Evolutionary conservation across 2,797 vertebrate genomes (phyloP).

Genomic region (Amphiprion clarkii): DNA sequence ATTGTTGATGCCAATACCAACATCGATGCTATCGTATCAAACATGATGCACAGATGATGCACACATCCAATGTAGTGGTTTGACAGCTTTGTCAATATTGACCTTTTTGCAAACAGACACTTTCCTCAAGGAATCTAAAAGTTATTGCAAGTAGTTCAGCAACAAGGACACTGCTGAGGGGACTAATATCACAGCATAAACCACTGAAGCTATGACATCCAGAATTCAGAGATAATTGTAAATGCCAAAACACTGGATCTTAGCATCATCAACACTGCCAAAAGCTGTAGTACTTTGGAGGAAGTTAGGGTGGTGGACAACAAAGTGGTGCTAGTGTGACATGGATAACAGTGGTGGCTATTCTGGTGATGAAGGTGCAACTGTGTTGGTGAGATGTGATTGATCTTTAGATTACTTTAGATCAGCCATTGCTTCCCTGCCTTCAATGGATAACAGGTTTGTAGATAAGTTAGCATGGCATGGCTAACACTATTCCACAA

Average conservation of each 20-base stretch:
- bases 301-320: no score
- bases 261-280: no score
- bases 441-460: not conserved
- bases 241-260: not conserved
- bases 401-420: not conserved
- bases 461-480: not conserved
- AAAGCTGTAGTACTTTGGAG: not conserved
- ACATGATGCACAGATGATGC: not conserved
- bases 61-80: slow-evolving; percentile 6
- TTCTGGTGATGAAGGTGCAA: slow-evolving; percentile 19
- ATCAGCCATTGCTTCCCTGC: not conserved
- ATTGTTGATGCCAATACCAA: slow-evolving; percentile 5
- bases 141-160: not conserved
- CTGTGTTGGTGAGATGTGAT: slow-evolving; percentile 1
- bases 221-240: not conserved
- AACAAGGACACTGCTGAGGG: not conserved
- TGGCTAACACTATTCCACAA: slow-evolving; percentile 17
- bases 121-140: not conserved
- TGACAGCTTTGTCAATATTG: not conserved
- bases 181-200: not conserved
- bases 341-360: slow-evolving; percentile 17
- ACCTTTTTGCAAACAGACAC: not conserved
- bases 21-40: not conserved
- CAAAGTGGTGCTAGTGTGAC: not conserved
- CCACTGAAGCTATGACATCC: not conserved